Percentiles rank a stretch among this genome's conserved stretches.
phyloP scores from a whole-genome alignment of 2,888 invertebrate species.

The Falcaria lacertinaria region DNA sequence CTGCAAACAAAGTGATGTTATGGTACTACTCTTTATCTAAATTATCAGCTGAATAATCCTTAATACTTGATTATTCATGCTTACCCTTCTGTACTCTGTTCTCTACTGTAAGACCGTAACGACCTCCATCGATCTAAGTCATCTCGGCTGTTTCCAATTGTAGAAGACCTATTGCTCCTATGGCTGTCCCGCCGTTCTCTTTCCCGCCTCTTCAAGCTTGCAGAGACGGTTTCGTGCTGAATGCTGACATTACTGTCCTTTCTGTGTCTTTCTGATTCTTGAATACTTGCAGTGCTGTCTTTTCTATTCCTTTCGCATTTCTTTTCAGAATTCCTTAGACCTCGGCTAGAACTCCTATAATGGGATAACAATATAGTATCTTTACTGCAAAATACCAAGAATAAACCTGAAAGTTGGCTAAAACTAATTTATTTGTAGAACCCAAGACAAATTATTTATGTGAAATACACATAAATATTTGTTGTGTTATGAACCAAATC shows the following conservation, averaged over 20 bases:
- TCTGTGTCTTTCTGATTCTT: conserved; percentile 49
- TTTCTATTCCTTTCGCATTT: conserved; percentile 57
- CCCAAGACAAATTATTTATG: no score
- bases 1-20: conserved; percentile 34
- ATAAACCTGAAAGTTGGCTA: no score
- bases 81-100: conserved; percentile 74
- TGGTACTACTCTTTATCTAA: background rate
- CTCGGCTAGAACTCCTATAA: conserved; percentile 67
- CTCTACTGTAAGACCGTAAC: conserved; percentile 68
- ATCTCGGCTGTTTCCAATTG: conserved; percentile 68
- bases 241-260: conserved; percentile 65
- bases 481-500: no score
- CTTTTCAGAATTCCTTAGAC: conserved; percentile 58
- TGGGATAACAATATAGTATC: conserved; percentile 1
- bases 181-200: conserved; percentile 64
- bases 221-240: conserved; percentile 51
- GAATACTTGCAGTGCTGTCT: conserved; percentile 60
- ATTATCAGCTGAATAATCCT: background rate
- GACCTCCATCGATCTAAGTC: conserved; percentile 73
- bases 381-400: background rate
- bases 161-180: conserved; percentile 68
- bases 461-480: no score
- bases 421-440: no score
- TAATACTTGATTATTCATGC: conserved; percentile 5
- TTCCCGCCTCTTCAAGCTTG: conserved; percentile 51